phyloP scores from a whole-genome alignment of 1,140 invertebrate genomes.

The Goniozus legneri region DNA sequence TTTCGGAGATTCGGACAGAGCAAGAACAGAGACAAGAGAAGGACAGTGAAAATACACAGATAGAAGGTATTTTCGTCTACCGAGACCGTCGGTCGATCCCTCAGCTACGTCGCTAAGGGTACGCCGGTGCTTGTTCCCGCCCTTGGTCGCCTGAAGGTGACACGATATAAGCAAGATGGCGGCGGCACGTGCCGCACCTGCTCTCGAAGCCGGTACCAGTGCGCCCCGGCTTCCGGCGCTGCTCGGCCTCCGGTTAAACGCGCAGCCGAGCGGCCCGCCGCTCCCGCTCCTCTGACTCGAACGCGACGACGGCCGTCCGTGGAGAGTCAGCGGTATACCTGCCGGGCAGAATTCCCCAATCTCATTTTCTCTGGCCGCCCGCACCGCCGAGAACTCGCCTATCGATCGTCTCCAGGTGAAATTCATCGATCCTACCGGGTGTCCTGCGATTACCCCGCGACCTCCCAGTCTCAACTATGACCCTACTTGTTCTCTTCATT shows the following conservation, averaged over 20 bases:
- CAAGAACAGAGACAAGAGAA: slow-evolving; percentile 29
- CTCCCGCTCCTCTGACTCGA: slow-evolving; percentile 63
- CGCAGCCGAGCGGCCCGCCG: slow-evolving; percentile 61
- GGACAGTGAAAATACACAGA: background rate
- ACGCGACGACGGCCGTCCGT: slow-evolving; percentile 63
- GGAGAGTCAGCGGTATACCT: slow-evolving; percentile 63
- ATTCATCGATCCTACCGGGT: too few species aligned
- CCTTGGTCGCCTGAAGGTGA: slow-evolving; percentile 62
- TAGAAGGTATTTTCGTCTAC: slow-evolving; percentile 38
- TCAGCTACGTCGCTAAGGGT: slow-evolving; percentile 58
- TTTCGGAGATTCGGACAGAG: slow-evolving; percentile 32
- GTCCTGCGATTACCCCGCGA: too few species aligned
- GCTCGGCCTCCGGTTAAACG: slow-evolving; percentile 60
- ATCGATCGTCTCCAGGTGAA: too few species aligned
- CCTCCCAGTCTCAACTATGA: too few species aligned
- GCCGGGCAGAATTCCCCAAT: too few species aligned
- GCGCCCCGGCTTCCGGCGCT: slow-evolving; percentile 60
- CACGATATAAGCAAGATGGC: slow-evolving; percentile 89
- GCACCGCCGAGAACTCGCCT: too few species aligned
- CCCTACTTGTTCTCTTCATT: too few species aligned
- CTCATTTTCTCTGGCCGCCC: too few species aligned
- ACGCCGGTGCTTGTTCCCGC: slow-evolving; percentile 47
- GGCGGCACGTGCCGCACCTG: slow-evolving; percentile 83
- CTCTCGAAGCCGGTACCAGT: slow-evolving; percentile 69
- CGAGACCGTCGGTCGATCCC: slow-evolving; percentile 53